phyloP scores from a whole-genome alignment of 1,140 invertebrate species.

The Aradophagus sp. region DNA sequence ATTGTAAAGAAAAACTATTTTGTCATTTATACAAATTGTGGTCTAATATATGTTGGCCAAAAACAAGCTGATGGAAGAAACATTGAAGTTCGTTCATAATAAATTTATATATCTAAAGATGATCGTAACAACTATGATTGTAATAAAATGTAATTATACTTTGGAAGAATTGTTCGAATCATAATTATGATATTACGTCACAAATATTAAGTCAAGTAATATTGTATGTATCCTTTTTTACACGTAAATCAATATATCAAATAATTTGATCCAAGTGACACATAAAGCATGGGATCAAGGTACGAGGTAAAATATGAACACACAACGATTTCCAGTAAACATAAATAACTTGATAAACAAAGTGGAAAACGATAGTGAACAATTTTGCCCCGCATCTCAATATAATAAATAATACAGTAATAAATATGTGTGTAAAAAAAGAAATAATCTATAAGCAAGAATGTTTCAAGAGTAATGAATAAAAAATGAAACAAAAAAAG shows the following conservation, averaged over 20 bases:
- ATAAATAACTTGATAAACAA: slow-evolving; percentile 45
- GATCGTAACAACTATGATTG: too few relatives aligned
- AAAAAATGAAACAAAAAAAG: background rate
- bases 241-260: slow-evolving; percentile 20
- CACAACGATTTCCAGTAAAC: slow-evolving; percentile 10
- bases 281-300: slow-evolving; percentile 25
- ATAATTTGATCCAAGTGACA: slow-evolving; percentile 35
- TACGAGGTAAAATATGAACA: slow-evolving; percentile 20
- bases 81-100: too few relatives aligned
- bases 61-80: too few relatives aligned
- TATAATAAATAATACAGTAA: slow-evolving; percentile 44
- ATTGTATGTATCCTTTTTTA: slow-evolving; percentile 12
- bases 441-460: slow-evolving; percentile 8
- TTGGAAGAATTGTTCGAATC: too few relatives aligned
- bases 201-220: slow-evolving; percentile 11
- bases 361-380: slow-evolving; percentile 1
- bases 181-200: slow-evolving; percentile 24
- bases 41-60: too few relatives aligned
- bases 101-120: too few relatives aligned
- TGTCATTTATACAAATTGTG: too few relatives aligned
- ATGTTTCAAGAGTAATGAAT: background rate
- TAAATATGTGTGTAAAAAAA: slow-evolving; percentile 37
- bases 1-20: too few relatives aligned
- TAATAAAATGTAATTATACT: too few relatives aligned
- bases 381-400: slow-evolving; percentile 35